Base-by-base conservation (phyloP, 2,113 vertebrate species). In the Reinhardtius hippoglossoides region DNA sequence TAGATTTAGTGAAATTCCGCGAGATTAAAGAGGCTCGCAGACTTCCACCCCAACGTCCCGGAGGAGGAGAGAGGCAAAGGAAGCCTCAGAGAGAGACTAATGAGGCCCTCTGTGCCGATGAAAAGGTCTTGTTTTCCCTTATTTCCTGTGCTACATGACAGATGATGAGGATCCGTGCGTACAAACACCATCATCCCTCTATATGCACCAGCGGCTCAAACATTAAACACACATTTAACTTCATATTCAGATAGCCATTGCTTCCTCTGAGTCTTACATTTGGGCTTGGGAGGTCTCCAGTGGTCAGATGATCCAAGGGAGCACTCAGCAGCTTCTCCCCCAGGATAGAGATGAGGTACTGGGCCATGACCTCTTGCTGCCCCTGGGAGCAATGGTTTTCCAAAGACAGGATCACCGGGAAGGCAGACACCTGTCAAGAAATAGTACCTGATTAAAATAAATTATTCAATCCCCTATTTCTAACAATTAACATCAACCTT, bases 381-480 rank as follows among this genome's bases (percentile, higher is more conserved):
- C 87, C 20, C 21, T 74, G 69, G 40, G 93, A 95, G 88, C 96
- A 97, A 86, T 97, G 97, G 80, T 97, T 97, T 86, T 98, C 96
- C 91, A 98, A 83, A 16, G 96, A 98, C 21, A 98, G 89, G 31
- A 97, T 87, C 44, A 98, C n/a, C 0, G 96, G 96, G 83, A 95
- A 97, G 2, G 94, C 89, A 54, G 96, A 97, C 20, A 91, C 89
- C 97, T 97, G 87, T 16, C 35, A 59, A 44, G 57, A 79, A 78
- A 74, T 48, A 63, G 68, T 42, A 10, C 12, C 40, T 42, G 48
- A 62, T 46, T 63, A n/a, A 20, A 58, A 40, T 48, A 52, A 42
- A 52, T 56, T 16, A 61, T 50, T 14, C 31, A 57, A 57, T 46
- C 15, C 64, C 46, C 0, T 9, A 72, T 76, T 80, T 71, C 18